Evolutionary conservation across 2,888 invertebrate genomes (phyloP).

Genomic region (Agrotis exclamationis): DNA sequence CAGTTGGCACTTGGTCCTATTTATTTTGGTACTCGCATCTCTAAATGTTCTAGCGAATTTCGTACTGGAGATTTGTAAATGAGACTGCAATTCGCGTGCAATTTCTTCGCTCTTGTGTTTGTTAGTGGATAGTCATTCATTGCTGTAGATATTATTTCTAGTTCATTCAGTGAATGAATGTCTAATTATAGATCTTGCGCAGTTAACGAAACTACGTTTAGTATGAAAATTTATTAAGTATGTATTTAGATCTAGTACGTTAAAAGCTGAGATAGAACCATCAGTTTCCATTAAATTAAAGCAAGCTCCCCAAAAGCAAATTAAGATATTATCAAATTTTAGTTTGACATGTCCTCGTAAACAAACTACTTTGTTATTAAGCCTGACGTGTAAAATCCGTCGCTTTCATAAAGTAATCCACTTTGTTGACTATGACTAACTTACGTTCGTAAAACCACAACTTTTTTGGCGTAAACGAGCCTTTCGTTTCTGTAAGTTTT

Average conservation of each 20-base stretch:
- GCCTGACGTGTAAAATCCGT: slow-evolving; percentile 63
- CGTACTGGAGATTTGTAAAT: slow-evolving; percentile 51
- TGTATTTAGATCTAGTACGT: neutral
- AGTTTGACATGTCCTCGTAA: neutral
- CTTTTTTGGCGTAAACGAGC: slow-evolving; percentile 49
- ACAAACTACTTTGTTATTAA: slow-evolving; percentile 43
- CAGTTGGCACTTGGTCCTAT: slow-evolving; percentile 63
- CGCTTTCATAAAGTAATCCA: slow-evolving; percentile 67
- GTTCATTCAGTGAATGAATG: slow-evolving; percentile 39
- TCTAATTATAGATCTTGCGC: slow-evolving; percentile 15
- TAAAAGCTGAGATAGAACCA: neutral
- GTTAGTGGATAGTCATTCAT: slow-evolving; percentile 45
- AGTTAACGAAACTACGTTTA: slow-evolving; percentile 16
- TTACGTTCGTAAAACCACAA: slow-evolving; percentile 37
- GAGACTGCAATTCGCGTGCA: slow-evolving; percentile 30
- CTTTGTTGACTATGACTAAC: slow-evolving; percentile 65
- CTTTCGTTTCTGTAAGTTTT: neutral
- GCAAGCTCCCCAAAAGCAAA: neutral
- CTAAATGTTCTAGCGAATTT: slow-evolving; percentile 50
- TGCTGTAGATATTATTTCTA: slow-evolving; percentile 39
- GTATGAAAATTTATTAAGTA: neutral
- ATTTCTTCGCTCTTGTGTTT: slow-evolving; percentile 25
- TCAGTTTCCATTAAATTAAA: neutral
- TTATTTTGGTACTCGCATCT: slow-evolving; percentile 60
- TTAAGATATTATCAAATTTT: slow-evolving; percentile 18